Percentiles rank a stretch among this genome's conserved stretches.
phyloP scores from a whole-genome alignment of 92 coral and sea anemone species.

The Micromussa lordhowensis region DNA sequence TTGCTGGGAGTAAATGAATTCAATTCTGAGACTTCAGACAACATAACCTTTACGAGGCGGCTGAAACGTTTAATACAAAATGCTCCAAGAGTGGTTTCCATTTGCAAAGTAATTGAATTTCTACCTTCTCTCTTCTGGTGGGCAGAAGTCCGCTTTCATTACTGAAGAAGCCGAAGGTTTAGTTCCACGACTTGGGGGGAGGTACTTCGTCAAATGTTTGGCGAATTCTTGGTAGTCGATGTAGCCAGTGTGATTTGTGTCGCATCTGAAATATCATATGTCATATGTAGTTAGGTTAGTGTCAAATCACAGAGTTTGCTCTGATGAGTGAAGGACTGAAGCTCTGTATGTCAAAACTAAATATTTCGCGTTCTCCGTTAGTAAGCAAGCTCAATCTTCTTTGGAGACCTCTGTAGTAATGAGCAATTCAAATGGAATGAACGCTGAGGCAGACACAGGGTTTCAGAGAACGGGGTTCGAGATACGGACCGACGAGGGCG shows the following conservation, averaged over 20 bases:
- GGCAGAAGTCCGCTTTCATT: conserved; percentile 84
- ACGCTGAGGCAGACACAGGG: no score
- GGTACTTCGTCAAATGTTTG: conserved; percentile 59
- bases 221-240: conserved; percentile 74
- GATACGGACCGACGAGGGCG: no score
- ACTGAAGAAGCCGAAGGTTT: conserved; percentile 73
- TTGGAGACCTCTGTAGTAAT: no score
- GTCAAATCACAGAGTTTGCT: neutral
- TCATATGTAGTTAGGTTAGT: neutral
- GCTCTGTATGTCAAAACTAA: no score
- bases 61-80: no score
- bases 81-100: neutral
- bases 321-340: no score
- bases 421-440: no score
- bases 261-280: conserved; percentile 48
- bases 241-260: conserved; percentile 44
- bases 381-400: no score
- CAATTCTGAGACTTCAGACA: neutral
- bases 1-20: neutral
- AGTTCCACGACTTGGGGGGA: conserved; percentile 60
- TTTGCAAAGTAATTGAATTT: neutral
- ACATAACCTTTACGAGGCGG: neutral
- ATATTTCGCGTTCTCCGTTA: no score
- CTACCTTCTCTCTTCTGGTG: conserved; percentile 79
- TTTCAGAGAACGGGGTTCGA: no score